Percentiles rank a stretch among this genome's conserved stretches.
Evolutionary conservation across 2,888 invertebrate species (phyloP).

Genomic region (Nymphalis c-album): DNA sequence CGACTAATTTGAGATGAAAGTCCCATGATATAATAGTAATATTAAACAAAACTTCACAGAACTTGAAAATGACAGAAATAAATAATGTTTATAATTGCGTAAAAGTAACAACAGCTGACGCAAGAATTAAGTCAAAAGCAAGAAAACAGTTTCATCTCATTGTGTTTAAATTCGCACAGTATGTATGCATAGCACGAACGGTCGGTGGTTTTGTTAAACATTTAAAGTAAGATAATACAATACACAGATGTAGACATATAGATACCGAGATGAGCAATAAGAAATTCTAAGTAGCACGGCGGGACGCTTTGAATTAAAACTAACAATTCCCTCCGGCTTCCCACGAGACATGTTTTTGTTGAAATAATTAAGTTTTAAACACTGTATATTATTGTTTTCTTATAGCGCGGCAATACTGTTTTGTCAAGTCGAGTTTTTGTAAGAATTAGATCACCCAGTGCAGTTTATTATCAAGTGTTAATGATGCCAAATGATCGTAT

Average conservation of each 20-base stretch:
- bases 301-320: constrained; percentile 38
- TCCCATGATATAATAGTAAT: background rate
- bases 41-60: background rate
- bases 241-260: constrained; percentile 38
- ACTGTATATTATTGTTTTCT: constrained; percentile 30
- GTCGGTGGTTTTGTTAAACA: constrained; percentile 33
- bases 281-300: constrained; percentile 38
- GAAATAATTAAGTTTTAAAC: constrained; percentile 35
- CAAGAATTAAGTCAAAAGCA: constrained; percentile 22
- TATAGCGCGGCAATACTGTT: constrained; percentile 13
- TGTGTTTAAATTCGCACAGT: constrained; percentile 48
- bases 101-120: constrained; percentile 4
- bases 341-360: constrained; percentile 27
- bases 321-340: constrained; percentile 30
- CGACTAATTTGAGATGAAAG: background rate
- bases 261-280: constrained; percentile 37
- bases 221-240: constrained; percentile 36
- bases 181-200: constrained; percentile 37
- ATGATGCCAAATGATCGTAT: constrained; percentile 11
- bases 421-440: constrained; percentile 19
- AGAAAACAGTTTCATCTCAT: constrained; percentile 34
- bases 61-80: background rate
- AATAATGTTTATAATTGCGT: background rate
- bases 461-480: constrained; percentile 12
- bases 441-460: background rate